Percentiles rank a stretch among this genome's conserved stretches.
Conservation (phyloP, 2,888 invertebrate species). For the Aphrophora alni region DNA sequence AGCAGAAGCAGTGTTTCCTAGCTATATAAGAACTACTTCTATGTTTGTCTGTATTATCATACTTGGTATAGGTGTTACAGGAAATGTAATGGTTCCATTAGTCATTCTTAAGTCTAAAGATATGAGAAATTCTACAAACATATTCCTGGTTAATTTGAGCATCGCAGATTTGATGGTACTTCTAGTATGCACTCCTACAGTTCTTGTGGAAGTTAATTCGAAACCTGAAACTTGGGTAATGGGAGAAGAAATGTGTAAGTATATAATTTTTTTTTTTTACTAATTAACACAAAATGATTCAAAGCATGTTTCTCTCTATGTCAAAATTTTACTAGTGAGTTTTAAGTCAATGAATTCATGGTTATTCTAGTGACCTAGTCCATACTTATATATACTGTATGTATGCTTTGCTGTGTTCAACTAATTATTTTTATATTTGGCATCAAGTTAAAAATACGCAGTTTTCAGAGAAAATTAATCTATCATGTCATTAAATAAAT, state of each 20-base stretch:
- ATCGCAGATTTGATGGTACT: constrained; percentile 92
- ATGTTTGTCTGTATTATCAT: constrained; percentile 87
- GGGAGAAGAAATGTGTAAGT: constrained; percentile 94
- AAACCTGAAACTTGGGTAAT: constrained; percentile 92
- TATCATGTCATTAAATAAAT: too few species aligned
- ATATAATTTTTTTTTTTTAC: constrained; percentile 42
- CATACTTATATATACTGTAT: too few species aligned
- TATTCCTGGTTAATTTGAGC: constrained; percentile 92
- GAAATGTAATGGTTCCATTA: constrained; percentile 92
- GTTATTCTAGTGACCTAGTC: too few species aligned
- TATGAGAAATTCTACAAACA: constrained; percentile 94
- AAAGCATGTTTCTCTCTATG: too few species aligned
- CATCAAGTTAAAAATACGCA: too few species aligned
- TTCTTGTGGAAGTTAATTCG: constrained; percentile 91
- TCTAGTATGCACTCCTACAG: constrained; percentile 90
- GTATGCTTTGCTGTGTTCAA: too few species aligned
- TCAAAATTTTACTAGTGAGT: background rate
- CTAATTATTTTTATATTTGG: too few species aligned
- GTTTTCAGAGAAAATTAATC: too few species aligned
- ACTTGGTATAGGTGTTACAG: constrained; percentile 88
- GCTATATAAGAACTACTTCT: constrained; percentile 86
- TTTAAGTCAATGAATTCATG: too few species aligned
- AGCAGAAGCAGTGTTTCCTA: constrained; percentile 67
- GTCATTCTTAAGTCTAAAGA: constrained; percentile 92
- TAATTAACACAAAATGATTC: too few species aligned